Evolutionary conservation across 2,888 invertebrate genomes (phyloP).

Genomic region (Cosmopolites sordidus): DNA sequence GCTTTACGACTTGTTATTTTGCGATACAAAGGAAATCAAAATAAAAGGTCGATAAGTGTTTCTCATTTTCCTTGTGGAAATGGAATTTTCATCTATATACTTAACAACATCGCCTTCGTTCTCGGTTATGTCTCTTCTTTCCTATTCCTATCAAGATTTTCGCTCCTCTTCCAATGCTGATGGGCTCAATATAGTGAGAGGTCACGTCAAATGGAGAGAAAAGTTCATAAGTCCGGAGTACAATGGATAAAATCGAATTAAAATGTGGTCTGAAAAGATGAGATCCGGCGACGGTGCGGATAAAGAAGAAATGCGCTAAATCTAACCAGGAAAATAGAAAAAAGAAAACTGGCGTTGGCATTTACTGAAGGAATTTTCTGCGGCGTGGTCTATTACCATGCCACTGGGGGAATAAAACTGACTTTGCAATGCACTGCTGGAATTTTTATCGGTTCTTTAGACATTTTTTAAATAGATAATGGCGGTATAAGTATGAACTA

Average conservation of each 20-base stretch:
- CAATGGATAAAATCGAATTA: slow-evolving; percentile 28
- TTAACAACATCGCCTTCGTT: no score
- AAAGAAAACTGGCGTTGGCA: slow-evolving; percentile 15
- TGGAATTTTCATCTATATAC: no score
- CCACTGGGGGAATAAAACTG: slow-evolving; percentile 2
- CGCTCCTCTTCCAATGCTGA: neutral
- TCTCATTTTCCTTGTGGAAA: no score
- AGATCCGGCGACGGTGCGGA: slow-evolving; percentile 20
- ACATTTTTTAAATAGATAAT: no score
- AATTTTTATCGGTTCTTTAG: neutral
- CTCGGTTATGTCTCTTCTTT: no score
- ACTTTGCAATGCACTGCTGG: neutral
- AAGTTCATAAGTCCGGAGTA: slow-evolving; percentile 26
- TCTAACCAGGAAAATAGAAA: slow-evolving; percentile 19
- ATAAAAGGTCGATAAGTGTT: no score
- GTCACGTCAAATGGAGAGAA: slow-evolving; percentile 22
- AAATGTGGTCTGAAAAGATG: slow-evolving; percentile 28
- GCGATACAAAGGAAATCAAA: no score
- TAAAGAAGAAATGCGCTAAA: slow-evolving; percentile 22
- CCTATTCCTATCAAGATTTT: no score
- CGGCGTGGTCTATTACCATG: slow-evolving; percentile 9
- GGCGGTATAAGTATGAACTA: no score
- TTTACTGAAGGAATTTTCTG: slow-evolving; percentile 16
- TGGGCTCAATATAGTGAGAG: slow-evolving; percentile 15
- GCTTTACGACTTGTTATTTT: no score